These are phyloP conservation scores for Caenorhabditis tropicalis DNA, from an alignment of 1,140 invertebrate genomes.

Conservation along the genomic window DNA sequence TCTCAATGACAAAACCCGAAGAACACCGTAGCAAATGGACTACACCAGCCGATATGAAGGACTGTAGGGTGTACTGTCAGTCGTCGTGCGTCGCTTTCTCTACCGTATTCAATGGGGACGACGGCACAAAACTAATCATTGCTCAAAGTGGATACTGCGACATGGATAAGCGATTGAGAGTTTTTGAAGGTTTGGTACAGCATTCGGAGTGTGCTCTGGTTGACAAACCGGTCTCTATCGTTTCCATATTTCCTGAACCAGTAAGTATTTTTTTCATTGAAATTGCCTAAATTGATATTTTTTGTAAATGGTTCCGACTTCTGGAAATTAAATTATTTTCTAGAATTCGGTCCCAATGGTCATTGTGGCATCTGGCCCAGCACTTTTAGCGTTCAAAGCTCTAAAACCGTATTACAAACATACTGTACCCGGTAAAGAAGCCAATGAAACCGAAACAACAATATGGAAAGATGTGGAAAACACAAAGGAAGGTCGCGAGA, in stretches of 20 bases:
- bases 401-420: slow-evolving; percentile 51
- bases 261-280: too few species aligned
- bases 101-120: too few species aligned
- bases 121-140: neutral
- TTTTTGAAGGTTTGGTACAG: neutral
- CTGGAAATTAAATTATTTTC: neutral
- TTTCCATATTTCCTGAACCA: too few species aligned
- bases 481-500: too few species aligned
- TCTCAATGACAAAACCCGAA: neutral
- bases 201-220: neutral
- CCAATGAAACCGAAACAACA: slow-evolving; percentile 26
- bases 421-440: too few species aligned
- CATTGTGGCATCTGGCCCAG: slow-evolving; percentile 33
- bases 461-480: too few species aligned
- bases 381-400: slow-evolving; percentile 47
- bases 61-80: neutral
- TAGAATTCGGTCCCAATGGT: slow-evolving; percentile 20
- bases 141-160: neutral
- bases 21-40: neutral
- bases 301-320: too few species aligned
- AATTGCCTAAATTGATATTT: too few species aligned
- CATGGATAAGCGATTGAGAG: neutral
- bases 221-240: neutral
- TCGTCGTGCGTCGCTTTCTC: neutral
- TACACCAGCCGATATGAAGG: neutral